phyloP scores from a whole-genome alignment of 2,113 vertebrate genomes.

The Elephantulus edwardii region DNA sequence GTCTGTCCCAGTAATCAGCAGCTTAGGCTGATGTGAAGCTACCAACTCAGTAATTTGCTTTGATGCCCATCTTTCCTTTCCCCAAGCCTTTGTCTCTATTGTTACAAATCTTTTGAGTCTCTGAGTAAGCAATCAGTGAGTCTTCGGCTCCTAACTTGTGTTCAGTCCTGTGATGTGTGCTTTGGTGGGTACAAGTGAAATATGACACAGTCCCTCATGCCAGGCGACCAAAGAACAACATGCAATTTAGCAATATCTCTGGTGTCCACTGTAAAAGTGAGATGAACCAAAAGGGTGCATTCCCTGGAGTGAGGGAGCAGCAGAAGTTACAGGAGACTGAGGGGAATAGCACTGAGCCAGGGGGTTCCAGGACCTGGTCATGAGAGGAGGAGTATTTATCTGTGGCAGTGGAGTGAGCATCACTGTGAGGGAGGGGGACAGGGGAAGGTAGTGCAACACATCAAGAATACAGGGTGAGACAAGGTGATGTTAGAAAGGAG shows the following conservation, averaged over 20 bases:
- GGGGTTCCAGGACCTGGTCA: not conserved
- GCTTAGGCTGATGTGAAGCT: not conserved
- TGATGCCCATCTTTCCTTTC: not conserved
- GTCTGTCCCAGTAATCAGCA: not conserved
- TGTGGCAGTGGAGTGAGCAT: not conserved
- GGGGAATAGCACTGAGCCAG: not conserved
- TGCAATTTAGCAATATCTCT: not conserved
- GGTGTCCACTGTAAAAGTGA: not conserved
- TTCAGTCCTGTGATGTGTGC: not conserved
- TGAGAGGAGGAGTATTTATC: constrained; percentile 16
- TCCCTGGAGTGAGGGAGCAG: not conserved
- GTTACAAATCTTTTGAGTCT: not conserved
- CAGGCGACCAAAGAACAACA: not conserved
- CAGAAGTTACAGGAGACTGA: not conserved
- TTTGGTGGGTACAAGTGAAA: not conserved
- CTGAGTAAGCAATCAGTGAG: not conserved
- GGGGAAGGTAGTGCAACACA: not conserved
- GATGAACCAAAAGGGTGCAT: not conserved
- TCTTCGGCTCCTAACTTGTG: not conserved
- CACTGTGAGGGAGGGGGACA: not conserved
- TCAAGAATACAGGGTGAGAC: constrained; percentile 62
- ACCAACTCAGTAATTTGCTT: not conserved
- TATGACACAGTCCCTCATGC: not conserved
- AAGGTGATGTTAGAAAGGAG: constrained; percentile 45
- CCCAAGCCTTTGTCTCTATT: not conserved